Percentiles rank a stretch among this genome's conserved stretches.
Evolutionary conservation across 2,113 vertebrate species (phyloP).

Genomic region (Morone chrysops): DNA sequence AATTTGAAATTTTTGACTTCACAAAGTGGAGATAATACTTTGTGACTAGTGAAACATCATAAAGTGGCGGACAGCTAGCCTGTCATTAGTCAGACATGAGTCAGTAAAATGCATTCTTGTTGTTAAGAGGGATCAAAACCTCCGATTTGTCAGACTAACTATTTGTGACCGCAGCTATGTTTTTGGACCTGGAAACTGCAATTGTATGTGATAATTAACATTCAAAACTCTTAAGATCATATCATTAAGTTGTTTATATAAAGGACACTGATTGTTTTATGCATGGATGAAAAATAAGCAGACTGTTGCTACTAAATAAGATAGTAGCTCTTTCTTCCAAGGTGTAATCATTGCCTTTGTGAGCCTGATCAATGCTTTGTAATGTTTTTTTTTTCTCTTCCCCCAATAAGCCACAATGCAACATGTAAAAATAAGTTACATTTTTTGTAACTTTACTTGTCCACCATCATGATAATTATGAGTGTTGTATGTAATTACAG

Average conservation of each 20-base stretch:
- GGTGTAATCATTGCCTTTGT: conserved; percentile 59
- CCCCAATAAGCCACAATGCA: neutral
- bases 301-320: conserved; percentile 16
- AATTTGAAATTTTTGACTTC: conserved; percentile 17
- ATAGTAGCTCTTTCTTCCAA: conserved; percentile 19
- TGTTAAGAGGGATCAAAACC: conserved; percentile 22
- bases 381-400: neutral
- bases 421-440: neutral
- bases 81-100: conserved; percentile 25
- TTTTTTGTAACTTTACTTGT: conserved; percentile 17
- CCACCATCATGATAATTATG: conserved; percentile 18
- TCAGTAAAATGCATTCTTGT: conserved; percentile 1
- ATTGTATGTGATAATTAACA: conserved; percentile 44
- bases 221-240: conserved; percentile 46
- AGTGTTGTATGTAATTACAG: conserved; percentile 36
- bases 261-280: conserved; percentile 39
- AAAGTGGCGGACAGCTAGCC: neutral
- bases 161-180: conserved; percentile 8
- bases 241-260: conserved; percentile 45
- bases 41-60: neutral
- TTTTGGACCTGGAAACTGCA: conserved; percentile 13
- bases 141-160: conserved; percentile 25
- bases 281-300: conserved; percentile 28
- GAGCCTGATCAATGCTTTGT: conserved; percentile 49
- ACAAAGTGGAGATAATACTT: neutral